Evolutionary conservation across 1,140 invertebrate species (phyloP), one percentile per base, ranked within the genome.

Genomic region (Potamilus streckersoni): DNA sequence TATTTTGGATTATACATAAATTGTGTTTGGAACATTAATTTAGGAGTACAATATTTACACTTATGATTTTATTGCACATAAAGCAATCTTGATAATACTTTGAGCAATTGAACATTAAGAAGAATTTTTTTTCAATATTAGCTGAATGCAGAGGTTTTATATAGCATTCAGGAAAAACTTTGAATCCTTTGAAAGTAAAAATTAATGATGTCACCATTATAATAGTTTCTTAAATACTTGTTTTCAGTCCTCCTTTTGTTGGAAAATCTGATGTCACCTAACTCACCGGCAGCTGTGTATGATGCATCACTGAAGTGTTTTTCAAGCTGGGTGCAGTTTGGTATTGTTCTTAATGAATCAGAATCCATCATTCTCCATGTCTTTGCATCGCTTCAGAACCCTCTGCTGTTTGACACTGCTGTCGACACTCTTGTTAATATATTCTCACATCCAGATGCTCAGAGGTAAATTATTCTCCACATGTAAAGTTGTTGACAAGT

Each of bases 311-410:
- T 93, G 0, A 92, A 92, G 82, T 93, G 93, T 84, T 92, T 93
- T 20, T 90, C 90, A 56, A 91, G 92, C 27, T 94, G 94, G 94
- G 90, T 94, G 12, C 91, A 93, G 73, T 90, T 92, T 76, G 90
- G 90, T 58, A 69, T 90, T 13, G 79, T 84, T 23, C 69, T 90
- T 12, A 80, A 83, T 62, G 87, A 91, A 59, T 80, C 79, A 58
- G 84, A 87, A 71, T 55, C 75, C 15, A 81, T 91, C 20, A 81
- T 91, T 20, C 61, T 83, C n/a, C 85, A 89, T 15, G 89, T 92
- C 14, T 86, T 91, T 71, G 82, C 89, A 71, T 80, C 84, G 11
- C 71, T 90, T 15, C 79, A 86, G 64, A 87, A 89, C 78, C 84
- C 83, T 20, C 79, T 87, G 58, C 91, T 93, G 63, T 91, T 91